These are phyloP conservation scores for Coendou prehensilis DNA, from an alignment of 2,797 vertebrate genomes.

Conservation along the genomic window DNA sequence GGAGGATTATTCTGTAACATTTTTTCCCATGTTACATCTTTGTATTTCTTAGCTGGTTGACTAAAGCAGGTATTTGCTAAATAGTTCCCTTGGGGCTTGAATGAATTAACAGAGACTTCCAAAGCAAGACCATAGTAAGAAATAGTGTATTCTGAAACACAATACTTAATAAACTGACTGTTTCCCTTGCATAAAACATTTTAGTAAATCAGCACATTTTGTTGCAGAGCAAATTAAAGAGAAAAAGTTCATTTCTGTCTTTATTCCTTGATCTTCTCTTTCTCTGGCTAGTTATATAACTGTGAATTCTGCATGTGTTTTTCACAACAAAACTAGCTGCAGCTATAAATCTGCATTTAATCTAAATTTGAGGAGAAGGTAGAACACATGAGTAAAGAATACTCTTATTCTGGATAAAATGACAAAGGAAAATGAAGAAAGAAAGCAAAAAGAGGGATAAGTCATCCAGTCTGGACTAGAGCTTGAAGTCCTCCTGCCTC, in stretches of 20 bases:
- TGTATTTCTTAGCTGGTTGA: conserved; percentile 27
- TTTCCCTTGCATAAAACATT: conserved; percentile 42
- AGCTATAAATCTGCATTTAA: neutral
- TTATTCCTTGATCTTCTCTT: neutral
- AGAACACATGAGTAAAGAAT: neutral
- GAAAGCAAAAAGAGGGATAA: neutral
- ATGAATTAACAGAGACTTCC: conserved; percentile 51
- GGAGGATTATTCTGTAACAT: neutral
- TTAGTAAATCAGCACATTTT: neutral
- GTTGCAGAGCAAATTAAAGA: neutral
- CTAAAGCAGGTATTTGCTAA: conserved; percentile 45
- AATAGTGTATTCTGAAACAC: conserved; percentile 48
- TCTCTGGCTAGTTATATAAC: neutral
- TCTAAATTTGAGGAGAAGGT: neutral
- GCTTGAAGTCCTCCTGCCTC: neutral
- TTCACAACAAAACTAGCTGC: neutral
- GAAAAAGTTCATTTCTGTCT: neutral
- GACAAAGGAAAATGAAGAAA: neutral
- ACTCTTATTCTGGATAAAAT: neutral
- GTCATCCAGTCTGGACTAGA: neutral
- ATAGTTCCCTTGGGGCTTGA: neutral
- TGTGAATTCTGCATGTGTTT: neutral
- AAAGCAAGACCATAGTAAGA: neutral
- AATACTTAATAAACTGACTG: neutral
- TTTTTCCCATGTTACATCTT: neutral